Evolutionary conservation across 2,797 vertebrate species (phyloP).

Genomic region (Cyclura pinguis): DNA sequence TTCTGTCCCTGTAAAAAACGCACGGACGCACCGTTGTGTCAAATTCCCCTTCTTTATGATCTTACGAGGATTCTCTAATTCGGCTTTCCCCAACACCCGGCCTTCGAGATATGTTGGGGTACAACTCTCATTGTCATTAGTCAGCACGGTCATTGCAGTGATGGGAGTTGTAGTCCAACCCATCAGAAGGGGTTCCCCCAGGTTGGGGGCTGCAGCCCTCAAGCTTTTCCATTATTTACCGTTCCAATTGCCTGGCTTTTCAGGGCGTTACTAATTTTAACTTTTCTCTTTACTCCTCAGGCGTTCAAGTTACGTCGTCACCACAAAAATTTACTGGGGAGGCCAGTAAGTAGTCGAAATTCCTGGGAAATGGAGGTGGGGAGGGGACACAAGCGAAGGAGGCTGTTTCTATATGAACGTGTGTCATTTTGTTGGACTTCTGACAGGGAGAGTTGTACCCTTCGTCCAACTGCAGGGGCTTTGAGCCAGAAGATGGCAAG

Average conservation of each 20-base stretch:
- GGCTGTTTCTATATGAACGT: not conserved
- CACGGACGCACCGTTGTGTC: not conserved
- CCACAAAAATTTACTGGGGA: conserved; percentile 94
- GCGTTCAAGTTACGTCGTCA: conserved; percentile 93
- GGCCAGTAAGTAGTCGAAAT: conserved; percentile 88
- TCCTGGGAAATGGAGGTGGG: not conserved
- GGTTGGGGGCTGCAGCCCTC: not conserved
- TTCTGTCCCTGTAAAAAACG: not conserved
- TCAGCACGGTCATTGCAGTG: not conserved
- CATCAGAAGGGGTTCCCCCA: not conserved
- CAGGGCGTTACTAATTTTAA: not conserved
- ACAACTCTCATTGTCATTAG: not conserved
- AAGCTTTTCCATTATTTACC: accelerated
- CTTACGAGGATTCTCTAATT: not conserved
- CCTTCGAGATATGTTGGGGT: not conserved
- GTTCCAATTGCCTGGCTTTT: no score
- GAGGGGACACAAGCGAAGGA: not conserved
- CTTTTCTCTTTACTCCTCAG: conserved; percentile 71
- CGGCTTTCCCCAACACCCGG: not conserved
- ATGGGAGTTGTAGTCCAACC: not conserved
- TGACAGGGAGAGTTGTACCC: not conserved
- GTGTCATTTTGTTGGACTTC: not conserved
- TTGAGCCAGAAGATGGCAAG: no score
- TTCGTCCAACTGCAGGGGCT: not conserved
- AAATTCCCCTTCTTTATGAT: not conserved